phyloP scores from a whole-genome alignment of 1,140 invertebrate species.

The Theocolax elegans region DNA sequence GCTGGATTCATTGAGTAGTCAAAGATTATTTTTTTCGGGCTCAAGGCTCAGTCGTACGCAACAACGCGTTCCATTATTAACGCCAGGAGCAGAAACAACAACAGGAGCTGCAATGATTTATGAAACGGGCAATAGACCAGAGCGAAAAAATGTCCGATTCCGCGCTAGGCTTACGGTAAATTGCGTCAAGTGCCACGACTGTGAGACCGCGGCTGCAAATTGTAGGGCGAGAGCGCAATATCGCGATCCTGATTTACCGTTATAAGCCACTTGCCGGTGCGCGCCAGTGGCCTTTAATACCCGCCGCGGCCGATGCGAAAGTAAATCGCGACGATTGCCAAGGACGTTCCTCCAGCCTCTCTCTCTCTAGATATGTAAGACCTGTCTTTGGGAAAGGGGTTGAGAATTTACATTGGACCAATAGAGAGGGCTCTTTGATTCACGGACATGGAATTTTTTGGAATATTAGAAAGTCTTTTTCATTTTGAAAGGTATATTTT shows the following conservation, averaged over 20 bases:
- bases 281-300: background rate
- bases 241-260: constrained; percentile 25
- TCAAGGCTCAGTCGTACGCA: too few relatives aligned
- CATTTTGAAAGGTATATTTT: too few relatives aligned
- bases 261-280: background rate
- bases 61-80: constrained; percentile 14
- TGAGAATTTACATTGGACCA: too few relatives aligned
- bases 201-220: background rate
- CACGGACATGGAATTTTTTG: too few relatives aligned
- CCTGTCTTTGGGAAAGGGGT: too few relatives aligned
- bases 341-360: constrained; percentile 5
- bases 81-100: background rate
- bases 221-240: background rate
- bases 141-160: background rate
- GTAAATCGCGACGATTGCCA: constrained; percentile 1
- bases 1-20: too few relatives aligned
- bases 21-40: too few relatives aligned
- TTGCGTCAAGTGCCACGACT: constrained; percentile 2
- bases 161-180: constrained; percentile 15
- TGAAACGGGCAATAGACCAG: background rate
- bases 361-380: too few relatives aligned
- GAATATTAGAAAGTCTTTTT: too few relatives aligned
- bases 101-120: background rate
- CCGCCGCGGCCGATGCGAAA: background rate
- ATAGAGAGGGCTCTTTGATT: too few relatives aligned